Conservation (phyloP, 1,140 invertebrate species). For the Leptinotarsa lineolata region DNA sequence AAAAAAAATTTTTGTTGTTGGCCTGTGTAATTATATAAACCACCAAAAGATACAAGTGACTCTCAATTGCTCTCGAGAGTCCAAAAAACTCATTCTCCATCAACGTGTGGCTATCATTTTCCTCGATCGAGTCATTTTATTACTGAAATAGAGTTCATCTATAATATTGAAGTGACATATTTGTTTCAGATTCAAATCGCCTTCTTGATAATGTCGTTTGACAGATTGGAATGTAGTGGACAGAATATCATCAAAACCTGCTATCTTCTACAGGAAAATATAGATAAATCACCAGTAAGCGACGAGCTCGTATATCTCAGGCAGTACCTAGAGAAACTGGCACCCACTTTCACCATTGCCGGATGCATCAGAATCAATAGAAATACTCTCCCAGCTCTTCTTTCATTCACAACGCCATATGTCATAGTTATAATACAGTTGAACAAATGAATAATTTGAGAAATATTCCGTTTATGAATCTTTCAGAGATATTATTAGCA, state of each 20-base stretch:
- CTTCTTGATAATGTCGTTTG: neutral
- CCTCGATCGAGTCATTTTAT: too few species aligned
- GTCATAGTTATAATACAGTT: slow-evolving; percentile 1
- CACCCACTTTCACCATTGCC: neutral
- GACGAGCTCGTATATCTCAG: neutral
- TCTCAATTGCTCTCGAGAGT: too few species aligned
- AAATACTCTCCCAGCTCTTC: neutral
- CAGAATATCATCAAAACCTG: neutral
- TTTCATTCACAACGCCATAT: neutral
- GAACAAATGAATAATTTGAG: neutral
- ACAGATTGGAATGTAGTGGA: neutral
- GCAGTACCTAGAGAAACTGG: neutral
- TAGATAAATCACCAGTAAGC: neutral
- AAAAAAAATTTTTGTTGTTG: too few species aligned
- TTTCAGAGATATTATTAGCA: too few species aligned
- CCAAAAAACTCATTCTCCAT: too few species aligned
- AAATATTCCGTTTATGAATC: too few species aligned
- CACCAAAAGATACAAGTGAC: too few species aligned
- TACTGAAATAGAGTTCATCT: too few species aligned
- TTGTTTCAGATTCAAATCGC: slow-evolving; percentile 1
- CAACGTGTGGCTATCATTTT: too few species aligned
- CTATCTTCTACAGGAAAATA: slow-evolving; percentile 14
- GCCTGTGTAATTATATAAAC: too few species aligned
- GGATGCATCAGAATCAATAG: neutral
- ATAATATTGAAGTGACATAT: neutral